Evolutionary conservation across 2,888 invertebrate species (phyloP), one percentile per base, ranked within the genome.

Genomic region (Latrodectus elegans): DNA sequence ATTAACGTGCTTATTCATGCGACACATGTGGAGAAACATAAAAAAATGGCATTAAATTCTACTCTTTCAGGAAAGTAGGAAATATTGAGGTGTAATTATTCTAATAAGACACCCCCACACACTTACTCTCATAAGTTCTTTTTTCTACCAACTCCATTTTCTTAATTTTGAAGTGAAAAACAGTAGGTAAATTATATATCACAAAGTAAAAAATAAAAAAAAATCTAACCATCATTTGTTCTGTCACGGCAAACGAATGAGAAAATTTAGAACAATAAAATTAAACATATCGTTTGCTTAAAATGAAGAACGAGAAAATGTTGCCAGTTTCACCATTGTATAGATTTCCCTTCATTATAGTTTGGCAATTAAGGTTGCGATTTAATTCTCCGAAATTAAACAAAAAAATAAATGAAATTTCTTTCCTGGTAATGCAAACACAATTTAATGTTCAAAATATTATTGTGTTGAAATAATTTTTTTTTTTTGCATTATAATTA

Each of bases 71-170:
- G 85, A 86, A 86, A 86, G 67, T 15, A 86, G 85, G 85, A 86
- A 86, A 86, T 86, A 80, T 80, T 86, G 75, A 86, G 67, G 67
- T 73, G 65, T 86, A 80, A 86, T 86, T 70, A 86, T 86, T 78
- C 75, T 86, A 86, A 86, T 86, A 80, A 80, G 75, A 60, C n/a
- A 75, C 49, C 68, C 65, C 38, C 38, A 38, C n/a, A 4, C 60
- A n/a, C 60, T 60, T 15, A 15, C n/a, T 60, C n/a, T 60, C n/a
- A 55, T 14, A 55, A 55, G 12, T 55, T 55, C 15, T 55, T 55
- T 38, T 60, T n/a, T 60, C 11, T 60, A 15, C n/a, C 60, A 12
- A 60, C n/a, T 85, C 76, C 73, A 55, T 73, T 60, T 51, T 74
- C 49, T 80, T 74, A 80, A 74, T 80, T 80, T 80, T 70, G 53